These are phyloP conservation scores for Megalops cyprinoides DNA, from an alignment of 2,797 vertebrate genomes.

Conservation along the genomic window DNA sequence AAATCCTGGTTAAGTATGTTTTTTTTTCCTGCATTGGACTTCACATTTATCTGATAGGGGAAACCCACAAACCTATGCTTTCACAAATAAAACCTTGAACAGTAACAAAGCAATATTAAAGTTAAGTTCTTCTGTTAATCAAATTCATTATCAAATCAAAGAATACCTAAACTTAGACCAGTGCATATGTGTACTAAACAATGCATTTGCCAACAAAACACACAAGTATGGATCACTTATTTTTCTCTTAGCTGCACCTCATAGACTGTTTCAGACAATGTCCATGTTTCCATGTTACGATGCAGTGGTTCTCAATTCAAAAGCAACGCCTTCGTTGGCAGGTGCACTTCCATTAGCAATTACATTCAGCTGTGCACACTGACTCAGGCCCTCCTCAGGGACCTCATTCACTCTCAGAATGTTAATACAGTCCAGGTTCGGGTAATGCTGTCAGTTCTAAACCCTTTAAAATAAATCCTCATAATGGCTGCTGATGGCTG, in stretches of 20 bases:
- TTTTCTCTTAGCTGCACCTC: background rate
- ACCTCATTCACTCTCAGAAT: background rate
- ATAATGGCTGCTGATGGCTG: conserved; percentile 6
- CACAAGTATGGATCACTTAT: background rate
- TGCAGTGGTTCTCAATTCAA: background rate
- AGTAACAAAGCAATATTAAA: too few relatives aligned
- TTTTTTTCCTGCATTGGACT: too few relatives aligned
- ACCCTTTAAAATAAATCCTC: conserved; percentile 12
- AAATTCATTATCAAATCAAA: too few relatives aligned
- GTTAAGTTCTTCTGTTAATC: too few relatives aligned
- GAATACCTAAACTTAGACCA: too few relatives aligned
- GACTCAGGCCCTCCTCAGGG: conserved; percentile 32
- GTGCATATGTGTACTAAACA: too few relatives aligned
- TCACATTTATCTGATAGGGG: too few relatives aligned
- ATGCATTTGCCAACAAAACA: too few relatives aligned
- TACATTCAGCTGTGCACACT: too few relatives aligned
- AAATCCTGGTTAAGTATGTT: too few relatives aligned
- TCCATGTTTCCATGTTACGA: background rate
- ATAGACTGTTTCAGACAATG: background rate
- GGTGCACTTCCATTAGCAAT: conserved; percentile 71
- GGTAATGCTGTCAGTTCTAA: conserved; percentile 12
- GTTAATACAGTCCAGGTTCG: conserved; percentile 23
- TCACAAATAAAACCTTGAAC: too few relatives aligned
- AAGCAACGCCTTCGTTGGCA: conserved; percentile 59
- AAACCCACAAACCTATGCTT: too few relatives aligned